phyloP scores from a whole-genome alignment of 2,113 vertebrate genomes.

The Donacobius atricapilla region DNA sequence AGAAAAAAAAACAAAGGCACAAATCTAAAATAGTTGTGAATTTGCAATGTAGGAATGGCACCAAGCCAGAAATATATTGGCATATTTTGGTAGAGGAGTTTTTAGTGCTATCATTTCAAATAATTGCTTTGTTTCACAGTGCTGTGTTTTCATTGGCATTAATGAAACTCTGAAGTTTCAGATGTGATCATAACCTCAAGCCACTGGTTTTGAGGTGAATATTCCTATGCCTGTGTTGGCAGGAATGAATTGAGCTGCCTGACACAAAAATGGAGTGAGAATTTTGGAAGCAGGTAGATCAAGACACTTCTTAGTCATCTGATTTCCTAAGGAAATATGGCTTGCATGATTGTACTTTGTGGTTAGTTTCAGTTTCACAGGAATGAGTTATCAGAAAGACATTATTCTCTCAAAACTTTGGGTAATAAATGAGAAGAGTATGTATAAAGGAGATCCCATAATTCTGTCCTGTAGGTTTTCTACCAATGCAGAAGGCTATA shows the following conservation, averaged over 20 bases:
- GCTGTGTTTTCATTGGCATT: background rate
- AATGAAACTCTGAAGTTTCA: background rate
- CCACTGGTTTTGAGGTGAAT: background rate
- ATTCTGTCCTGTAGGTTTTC: background rate
- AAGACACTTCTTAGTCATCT: background rate
- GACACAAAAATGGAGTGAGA: background rate
- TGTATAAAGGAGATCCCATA: background rate
- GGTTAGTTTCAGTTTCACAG: background rate
- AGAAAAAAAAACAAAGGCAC: background rate
- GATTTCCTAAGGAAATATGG: background rate
- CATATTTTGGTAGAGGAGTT: background rate
- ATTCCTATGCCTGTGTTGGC: background rate
- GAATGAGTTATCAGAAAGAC: background rate
- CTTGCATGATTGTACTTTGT: background rate
- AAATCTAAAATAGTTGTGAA: background rate
- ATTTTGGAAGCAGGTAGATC: background rate
- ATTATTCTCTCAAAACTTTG: background rate
- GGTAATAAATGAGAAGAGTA: background rate
- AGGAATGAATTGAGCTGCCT: background rate
- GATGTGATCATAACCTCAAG: background rate
- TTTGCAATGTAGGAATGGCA: background rate
- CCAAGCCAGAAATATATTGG: background rate
- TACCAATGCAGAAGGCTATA: background rate
- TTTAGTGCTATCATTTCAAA: background rate
- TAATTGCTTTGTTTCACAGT: background rate